phyloP scores from a whole-genome alignment of 2,888 invertebrate genomes.

The Spialia ferax region DNA sequence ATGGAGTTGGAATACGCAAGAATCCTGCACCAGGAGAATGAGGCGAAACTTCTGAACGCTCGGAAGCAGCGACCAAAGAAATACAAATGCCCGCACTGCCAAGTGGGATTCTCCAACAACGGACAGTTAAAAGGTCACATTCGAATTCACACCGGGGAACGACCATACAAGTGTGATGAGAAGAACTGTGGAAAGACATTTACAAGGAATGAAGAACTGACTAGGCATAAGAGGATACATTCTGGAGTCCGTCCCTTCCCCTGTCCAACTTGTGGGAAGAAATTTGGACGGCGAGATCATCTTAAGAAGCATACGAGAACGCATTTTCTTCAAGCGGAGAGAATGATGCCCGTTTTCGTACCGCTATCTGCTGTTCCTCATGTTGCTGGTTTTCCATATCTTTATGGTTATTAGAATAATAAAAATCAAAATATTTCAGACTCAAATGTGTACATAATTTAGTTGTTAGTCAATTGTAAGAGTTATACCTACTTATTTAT shows the following conservation, averaged over 20 bases:
- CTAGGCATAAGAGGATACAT: slow-evolving; percentile 96
- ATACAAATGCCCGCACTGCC: slow-evolving; percentile 96
- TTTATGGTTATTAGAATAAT: slow-evolving; percentile 82
- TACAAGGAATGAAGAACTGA: slow-evolving; percentile 96
- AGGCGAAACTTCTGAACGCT: slow-evolving; percentile 88
- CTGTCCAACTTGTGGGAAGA: slow-evolving; percentile 95
- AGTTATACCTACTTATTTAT: not conserved
- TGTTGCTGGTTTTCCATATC: slow-evolving; percentile 75
- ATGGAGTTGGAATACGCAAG: slow-evolving; percentile 91
- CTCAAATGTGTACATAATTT: not conserved
- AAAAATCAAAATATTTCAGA: not conserved
- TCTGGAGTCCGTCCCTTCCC: slow-evolving; percentile 95
- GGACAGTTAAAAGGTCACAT: slow-evolving; percentile 96
- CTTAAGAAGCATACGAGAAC: slow-evolving; percentile 97
- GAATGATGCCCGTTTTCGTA: slow-evolving; percentile 88
- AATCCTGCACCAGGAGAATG: slow-evolving; percentile 90
- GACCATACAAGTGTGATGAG: slow-evolving; percentile 95
- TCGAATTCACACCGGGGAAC: slow-evolving; percentile 96
- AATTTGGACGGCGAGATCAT: slow-evolving; percentile 97
- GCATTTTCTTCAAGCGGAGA: slow-evolving; percentile 89
- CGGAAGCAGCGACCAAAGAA: slow-evolving; percentile 95
- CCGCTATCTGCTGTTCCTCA: slow-evolving; percentile 85
- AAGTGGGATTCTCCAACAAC: slow-evolving; percentile 97
- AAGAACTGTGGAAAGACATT: slow-evolving; percentile 96
- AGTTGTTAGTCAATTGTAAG: not conserved